phyloP scores from a whole-genome alignment of 2,113 vertebrate species.

The Hippocampus mohnikei region DNA sequence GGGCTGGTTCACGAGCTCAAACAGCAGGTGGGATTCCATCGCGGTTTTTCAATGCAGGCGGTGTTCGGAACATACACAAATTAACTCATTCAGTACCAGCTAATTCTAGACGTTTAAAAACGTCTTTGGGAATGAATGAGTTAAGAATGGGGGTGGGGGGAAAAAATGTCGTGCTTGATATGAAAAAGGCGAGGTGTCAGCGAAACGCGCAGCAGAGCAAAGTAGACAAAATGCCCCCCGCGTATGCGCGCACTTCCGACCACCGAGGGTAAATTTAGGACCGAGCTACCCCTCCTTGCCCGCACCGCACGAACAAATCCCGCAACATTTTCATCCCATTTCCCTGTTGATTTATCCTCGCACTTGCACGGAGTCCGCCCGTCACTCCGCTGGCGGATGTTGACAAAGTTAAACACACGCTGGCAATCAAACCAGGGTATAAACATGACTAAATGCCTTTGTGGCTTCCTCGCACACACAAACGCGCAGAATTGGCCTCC shows the following conservation, averaged over 20 bases:
- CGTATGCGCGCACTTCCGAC: slow-evolving; percentile 53
- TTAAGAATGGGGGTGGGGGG: neutral
- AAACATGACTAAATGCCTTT: slow-evolving; percentile 64
- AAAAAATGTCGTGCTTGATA: slow-evolving; percentile 13
- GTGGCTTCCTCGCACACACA: slow-evolving; percentile 54
- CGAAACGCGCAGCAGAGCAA: slow-evolving; percentile 52
- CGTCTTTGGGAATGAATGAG: too few relatives aligned
- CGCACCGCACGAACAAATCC: slow-evolving; percentile 35
- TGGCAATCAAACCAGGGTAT: slow-evolving; percentile 61
- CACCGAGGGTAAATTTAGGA: slow-evolving; percentile 64
- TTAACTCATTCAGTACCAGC: too few relatives aligned
- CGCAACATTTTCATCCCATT: slow-evolving; percentile 35
- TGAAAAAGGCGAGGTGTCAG: slow-evolving; percentile 27
- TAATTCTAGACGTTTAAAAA: too few relatives aligned
- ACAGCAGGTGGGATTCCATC: slow-evolving; percentile 81
- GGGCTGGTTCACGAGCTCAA: slow-evolving; percentile 94
- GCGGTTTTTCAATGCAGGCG: too few relatives aligned
- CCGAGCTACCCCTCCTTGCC: slow-evolving; percentile 41
- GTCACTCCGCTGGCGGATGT: slow-evolving; percentile 12
- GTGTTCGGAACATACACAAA: too few relatives aligned
- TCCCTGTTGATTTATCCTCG: slow-evolving; percentile 31
- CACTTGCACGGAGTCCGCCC: slow-evolving; percentile 15
- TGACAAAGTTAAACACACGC: slow-evolving; percentile 26
- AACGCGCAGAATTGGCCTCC: slow-evolving; percentile 42
- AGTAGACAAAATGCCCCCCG: slow-evolving; percentile 57